Evolutionary conservation across 2,797 vertebrate species (phyloP), one percentile per base, ranked within the genome.

Genomic region (Rousettus madagascariensis): DNA sequence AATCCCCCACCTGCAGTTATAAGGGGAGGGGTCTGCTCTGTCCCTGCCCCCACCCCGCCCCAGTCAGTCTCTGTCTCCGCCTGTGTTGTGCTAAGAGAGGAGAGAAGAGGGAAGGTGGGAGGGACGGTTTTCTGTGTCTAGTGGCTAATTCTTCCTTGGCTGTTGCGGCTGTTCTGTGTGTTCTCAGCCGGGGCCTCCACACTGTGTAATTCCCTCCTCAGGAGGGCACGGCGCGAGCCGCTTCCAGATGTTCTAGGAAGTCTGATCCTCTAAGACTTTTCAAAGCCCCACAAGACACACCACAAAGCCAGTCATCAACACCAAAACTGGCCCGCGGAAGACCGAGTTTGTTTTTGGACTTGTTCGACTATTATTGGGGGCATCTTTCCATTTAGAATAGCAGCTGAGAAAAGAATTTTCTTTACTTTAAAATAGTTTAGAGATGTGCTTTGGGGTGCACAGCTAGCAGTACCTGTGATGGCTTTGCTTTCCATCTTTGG

Each of bases 401-500:
- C 12, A 78, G 77, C 17, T 46, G 20, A 89, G 28, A 68, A 72
- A 53, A 92, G 26, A 46, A 61, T 77, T 83, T 30, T 78, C 46
- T 89, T 92, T 59, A 51, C 30, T 71, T 92, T 38, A 24, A 74
- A 85, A n/a, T 30, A 36, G 46, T 72, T 71, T 17, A 22, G 66
- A 86, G 17, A 15, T 28, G 24, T 12, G 20, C 38, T 96, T 80
- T 65, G 30, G 30, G 78, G 30, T 61, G 33, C 0, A 38, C 9
- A 41, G 24, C 49, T 41, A 86, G 43, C n/a, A 30, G 28, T 41
- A 26, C 5, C 9, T 79, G 86, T 91, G 53, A 83, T 68, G 33
- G 11, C 65, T 90, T 91, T 93, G 75, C 65, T 72, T 79, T 61
- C 36, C n/a, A 5, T 74, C 53, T 84, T 88, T 33, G 43, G 13